Percentiles rank a stretch among this genome's conserved stretches.
Evolutionary conservation across 2,113 vertebrate genomes (phyloP).

Genomic region (Pangasianodon hypophthalmus): DNA sequence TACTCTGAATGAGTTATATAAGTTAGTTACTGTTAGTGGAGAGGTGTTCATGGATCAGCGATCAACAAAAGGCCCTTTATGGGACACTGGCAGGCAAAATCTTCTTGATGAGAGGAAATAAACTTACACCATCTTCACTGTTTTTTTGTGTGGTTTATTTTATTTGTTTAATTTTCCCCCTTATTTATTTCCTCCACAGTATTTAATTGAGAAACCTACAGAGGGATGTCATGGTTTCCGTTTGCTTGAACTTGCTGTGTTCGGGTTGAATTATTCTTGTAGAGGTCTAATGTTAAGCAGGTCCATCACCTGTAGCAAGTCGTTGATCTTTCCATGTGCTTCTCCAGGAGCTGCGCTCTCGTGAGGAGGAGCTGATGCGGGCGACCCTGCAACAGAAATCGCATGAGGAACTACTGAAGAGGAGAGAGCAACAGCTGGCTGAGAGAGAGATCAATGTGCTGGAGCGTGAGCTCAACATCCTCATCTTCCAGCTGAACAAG

Average conservation of each 20-base stretch:
- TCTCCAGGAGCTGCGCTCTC: conserved; percentile 86
- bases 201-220: neutral
- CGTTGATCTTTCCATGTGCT: neutral
- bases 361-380: conserved; percentile 91
- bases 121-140: neutral
- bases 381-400: conserved; percentile 93
- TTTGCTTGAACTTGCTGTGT: neutral
- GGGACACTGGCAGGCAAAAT: neutral
- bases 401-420: conserved; percentile 88
- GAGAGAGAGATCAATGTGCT: conserved; percentile 92
- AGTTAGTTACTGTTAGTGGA: neutral
- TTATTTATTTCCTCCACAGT: too few species aligned
- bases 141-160: neutral
- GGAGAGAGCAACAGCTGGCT: conserved; percentile 89
- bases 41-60: neutral
- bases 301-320: neutral
- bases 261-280: neutral
- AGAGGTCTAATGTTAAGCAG: neutral
- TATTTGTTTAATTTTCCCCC: neutral
- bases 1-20: neutral
- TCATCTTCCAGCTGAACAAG: conserved; percentile 94
- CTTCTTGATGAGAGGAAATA: neutral
- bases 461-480: conserved; percentile 92
- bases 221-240: neutral
- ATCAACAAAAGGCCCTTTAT: neutral